A percentile compares a stretch with the other conserved stretches of the same genome.
These are phyloP conservation scores for Lontra canadensis DNA, from an alignment of 2,113 vertebrate genomes.

Conservation along the genomic window DNA sequence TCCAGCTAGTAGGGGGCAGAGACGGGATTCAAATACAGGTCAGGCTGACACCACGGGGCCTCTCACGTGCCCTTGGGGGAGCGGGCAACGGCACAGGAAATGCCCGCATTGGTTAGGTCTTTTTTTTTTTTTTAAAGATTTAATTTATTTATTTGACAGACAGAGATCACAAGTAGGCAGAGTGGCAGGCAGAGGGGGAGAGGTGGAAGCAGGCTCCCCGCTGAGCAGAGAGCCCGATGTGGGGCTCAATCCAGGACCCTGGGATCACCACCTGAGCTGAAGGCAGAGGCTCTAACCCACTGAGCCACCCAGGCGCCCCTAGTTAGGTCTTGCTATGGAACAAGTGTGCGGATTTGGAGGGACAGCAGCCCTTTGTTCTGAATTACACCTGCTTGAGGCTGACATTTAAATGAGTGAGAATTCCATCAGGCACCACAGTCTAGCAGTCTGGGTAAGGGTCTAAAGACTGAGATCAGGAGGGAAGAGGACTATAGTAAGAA, in stretches of 20 bases:
- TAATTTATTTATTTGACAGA: too few species aligned
- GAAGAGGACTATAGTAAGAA: neutral
- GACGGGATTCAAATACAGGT: neutral
- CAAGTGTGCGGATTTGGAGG: neutral
- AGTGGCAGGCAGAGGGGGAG: too few species aligned
- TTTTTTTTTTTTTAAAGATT: too few species aligned
- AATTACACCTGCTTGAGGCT: neutral
- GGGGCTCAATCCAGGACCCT: too few species aligned
- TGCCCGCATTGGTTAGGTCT: neutral
- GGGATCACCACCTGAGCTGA: too few species aligned
- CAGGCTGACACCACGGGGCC: neutral
- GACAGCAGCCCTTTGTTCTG: neutral
- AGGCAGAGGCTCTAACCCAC: too few species aligned
- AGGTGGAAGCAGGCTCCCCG: too few species aligned
- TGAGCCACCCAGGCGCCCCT: too few species aligned
- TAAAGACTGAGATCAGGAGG: neutral
- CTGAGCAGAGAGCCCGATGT: too few species aligned
- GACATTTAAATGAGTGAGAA: neutral
- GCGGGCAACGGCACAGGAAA: neutral
- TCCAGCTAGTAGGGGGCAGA: neutral
- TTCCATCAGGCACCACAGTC: neutral
- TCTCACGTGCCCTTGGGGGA: neutral
- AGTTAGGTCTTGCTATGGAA: neutral
- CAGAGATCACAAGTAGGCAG: too few species aligned
- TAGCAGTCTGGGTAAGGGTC: too few species aligned